Evolutionary conservation across 2,797 vertebrate genomes (phyloP).

Genomic region (Thunnus albacares): DNA sequence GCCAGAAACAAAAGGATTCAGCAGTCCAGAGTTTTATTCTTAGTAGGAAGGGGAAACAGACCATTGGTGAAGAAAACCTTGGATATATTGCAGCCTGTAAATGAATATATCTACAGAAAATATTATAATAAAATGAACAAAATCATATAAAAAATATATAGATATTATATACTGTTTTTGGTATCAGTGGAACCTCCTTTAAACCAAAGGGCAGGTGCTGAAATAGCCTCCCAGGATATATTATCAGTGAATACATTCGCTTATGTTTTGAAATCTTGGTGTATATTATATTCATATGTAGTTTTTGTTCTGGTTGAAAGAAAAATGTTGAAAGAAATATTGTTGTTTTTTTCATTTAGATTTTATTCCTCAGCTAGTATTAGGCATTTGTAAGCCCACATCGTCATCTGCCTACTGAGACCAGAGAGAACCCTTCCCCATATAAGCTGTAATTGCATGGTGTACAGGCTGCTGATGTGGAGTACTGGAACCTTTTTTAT

Average conservation of each 20-base stretch:
- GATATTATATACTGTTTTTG: neutral
- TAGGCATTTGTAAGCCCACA: conserved; percentile 13
- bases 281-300: neutral
- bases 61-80: neutral
- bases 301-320: neutral
- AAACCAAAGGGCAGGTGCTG: neutral
- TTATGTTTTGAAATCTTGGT: neutral
- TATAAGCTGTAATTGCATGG: conserved; percentile 21
- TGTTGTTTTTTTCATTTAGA: neutral
- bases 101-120: neutral
- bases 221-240: neutral
- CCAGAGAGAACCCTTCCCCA: conserved; percentile 11
- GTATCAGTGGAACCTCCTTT: neutral
- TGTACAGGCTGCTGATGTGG: conserved; percentile 11
- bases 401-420: conserved; percentile 9
- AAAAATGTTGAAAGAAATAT: conserved; percentile 11
- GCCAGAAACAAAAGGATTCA: conserved; percentile 20
- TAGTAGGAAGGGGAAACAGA: neutral
- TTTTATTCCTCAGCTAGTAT: neutral
- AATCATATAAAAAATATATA: neutral
- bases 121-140: neutral
- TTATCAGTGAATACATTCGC: neutral
- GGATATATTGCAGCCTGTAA: neutral
- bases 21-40: neutral
- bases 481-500: conserved; percentile 19